phyloP scores from a whole-genome alignment of 2,888 invertebrate species.

The Scotopteryx bipunctaria region DNA sequence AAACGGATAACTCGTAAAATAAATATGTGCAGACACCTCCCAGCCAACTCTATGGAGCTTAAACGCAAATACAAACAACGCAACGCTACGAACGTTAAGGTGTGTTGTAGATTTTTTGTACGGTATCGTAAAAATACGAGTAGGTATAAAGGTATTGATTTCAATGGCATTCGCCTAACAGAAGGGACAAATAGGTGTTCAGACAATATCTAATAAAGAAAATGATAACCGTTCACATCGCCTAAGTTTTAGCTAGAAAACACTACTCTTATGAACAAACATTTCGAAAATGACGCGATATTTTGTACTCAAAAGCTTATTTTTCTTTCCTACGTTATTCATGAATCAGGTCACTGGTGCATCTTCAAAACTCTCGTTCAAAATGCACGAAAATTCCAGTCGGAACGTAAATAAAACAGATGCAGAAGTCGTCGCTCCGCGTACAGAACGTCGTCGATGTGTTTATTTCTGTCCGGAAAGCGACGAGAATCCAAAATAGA shows the following conservation, averaged over 20 bases:
- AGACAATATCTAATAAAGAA: no score
- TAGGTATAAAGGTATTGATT: no score
- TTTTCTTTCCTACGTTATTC: constrained; percentile 12
- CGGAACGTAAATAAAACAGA: constrained; percentile 50
- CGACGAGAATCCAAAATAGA: constrained; percentile 75
- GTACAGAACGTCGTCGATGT: constrained; percentile 60
- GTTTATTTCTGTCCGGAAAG: constrained; percentile 75
- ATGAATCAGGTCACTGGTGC: constrained; percentile 26
- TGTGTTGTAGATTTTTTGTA: background rate
- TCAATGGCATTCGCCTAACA: no score
- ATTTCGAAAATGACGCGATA: background rate
- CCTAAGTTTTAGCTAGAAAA: background rate
- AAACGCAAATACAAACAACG: constrained; percentile 19
- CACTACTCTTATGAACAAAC: background rate
- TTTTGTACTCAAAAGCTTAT: constrained; percentile 4
- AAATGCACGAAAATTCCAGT: constrained; percentile 31
- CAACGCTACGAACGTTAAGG: background rate
- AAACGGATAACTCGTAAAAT: constrained; percentile 33
- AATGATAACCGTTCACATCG: no score
- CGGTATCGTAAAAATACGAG: no score
- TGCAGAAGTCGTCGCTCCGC: constrained; percentile 53
- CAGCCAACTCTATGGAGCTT: constrained; percentile 15
- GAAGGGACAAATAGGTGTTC: no score
- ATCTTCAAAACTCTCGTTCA: constrained; percentile 20
- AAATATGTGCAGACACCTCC: constrained; percentile 36